Percentiles rank a stretch among this genome's conserved stretches.
Conservation (phyloP, 2,888 invertebrate genomes). For the Magallana nippona region DNA sequence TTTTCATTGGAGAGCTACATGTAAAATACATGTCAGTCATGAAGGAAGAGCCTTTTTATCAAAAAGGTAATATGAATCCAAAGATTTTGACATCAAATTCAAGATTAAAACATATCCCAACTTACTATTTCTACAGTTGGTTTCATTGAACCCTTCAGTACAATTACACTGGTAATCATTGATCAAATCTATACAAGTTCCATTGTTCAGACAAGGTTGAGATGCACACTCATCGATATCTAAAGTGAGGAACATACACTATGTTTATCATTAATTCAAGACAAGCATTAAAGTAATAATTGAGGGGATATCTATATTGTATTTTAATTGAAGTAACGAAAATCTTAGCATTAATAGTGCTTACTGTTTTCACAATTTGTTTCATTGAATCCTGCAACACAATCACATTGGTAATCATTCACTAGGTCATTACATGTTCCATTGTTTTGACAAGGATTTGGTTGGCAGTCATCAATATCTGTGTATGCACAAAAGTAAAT, state of each 20-base stretch:
- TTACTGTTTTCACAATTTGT: neutral
- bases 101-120: neutral
- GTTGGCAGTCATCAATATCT: constrained; percentile 9
- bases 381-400: neutral
- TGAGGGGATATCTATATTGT: too few species aligned
- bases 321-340: too few species aligned
- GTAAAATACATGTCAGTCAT: too few species aligned
- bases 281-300: too few species aligned
- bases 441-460: neutral
- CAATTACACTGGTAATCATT: neutral
- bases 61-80: too few species aligned
- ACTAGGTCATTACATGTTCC: neutral
- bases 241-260: neutral
- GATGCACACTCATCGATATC: constrained; percentile 4
- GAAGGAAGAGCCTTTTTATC: too few species aligned
- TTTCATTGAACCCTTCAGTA: neutral
- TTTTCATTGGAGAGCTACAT: too few species aligned
- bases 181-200: neutral
- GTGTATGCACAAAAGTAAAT: neutral
- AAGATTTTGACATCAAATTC: too few species aligned
- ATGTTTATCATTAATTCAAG: neutral
- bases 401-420: neutral
- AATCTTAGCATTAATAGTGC: neutral
- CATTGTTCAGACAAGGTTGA: constrained; percentile 4
- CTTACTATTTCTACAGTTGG: neutral